Evolutionary conservation across 1,140 invertebrate genomes (phyloP), one percentile per base, ranked within the genome.

Genomic region (Anastrepha ludens): DNA sequence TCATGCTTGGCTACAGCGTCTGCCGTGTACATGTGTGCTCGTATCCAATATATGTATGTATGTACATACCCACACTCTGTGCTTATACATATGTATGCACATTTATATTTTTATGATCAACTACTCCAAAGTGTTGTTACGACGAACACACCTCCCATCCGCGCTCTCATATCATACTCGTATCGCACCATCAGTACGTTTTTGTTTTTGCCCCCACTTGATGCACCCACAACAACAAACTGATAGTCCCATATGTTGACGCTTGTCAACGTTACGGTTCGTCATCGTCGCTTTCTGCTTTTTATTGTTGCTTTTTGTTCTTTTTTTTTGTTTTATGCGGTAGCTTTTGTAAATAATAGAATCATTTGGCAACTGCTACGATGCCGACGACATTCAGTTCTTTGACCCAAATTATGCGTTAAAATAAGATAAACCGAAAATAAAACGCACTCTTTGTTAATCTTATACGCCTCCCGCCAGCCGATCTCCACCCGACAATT

Each of bases 391-490:
- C n/a, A 55, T 81, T 81, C 74, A 81, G 74, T 81, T 81, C 74
- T 81, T 81, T 81, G 74, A 81, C 74, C 74, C 74, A 81, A 81
- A 55, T 81, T 81, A 81, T 55, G 74, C 74, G 74, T 81, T 55
- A 55, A 81, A 58, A 81, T 81, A 81, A 81, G 74, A 81, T 81
- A 58, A 81, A 81, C 74, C 74, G 47, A 81, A 81, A 81, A 81
- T 81, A 81, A 81, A 81, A 81, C 74, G 74, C 74, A 81, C 47
- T 81, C 67, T 81, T 81, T 81, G 44, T 81, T 47, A 81, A 81
- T 55, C 2, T 81, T n/a, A 44, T 55, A 55, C 47, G 74, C 44
- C 17, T 17, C 3, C 47, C 17, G 47, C 3, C 47, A 81, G n/a
- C 13, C 74, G 74, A 81, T 47, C 67, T 74, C 39, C 15, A 17